Evolutionary conservation across 2,113 vertebrate genomes (phyloP), one percentile per base, ranked within the genome.

Genomic region (Gymnorhina tibicen): DNA sequence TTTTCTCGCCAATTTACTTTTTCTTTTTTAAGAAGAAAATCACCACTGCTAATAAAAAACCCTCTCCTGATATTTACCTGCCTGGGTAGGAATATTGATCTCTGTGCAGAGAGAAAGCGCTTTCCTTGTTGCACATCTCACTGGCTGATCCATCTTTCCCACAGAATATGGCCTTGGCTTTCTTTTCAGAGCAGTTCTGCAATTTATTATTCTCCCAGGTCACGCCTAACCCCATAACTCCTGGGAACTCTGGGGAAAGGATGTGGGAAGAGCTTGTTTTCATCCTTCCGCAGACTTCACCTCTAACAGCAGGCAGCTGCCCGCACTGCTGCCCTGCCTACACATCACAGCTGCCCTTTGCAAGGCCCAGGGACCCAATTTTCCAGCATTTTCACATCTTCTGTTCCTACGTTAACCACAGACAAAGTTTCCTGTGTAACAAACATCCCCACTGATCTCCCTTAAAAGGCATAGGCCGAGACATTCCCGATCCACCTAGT

Each of bases 181-280:
- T 44, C 18, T 59, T 79, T 76, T 21, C 66, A 37, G 62, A 64
- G 39, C 35, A 39, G 8, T 17, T 66, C 62, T 22, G 32, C n/a
- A 47, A 50, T 53, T 70, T 60, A 8, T 11, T 42, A 39, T 2
- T 33, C 42, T 66, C 37, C 52, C 2, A 3, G 42, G 9, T 9
- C 23, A 27, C 0, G 1, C 59, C 47, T 21, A 63, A 77, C 33
- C 27, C 53, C 1, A 0, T 10, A 76, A 49, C 37, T 53, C 42
- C 12, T 9, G 33, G 60, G 41, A 56, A 49, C 2, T 1, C 12
- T 12, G 12, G 16, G 14, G 33, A 69, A 20, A 68, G n/a, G 2
- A 19, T 7, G 12, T 7, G 52, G 70, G 49, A 72, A 78, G 56
- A 69, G 39, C 4, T 87, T 2, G 0, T 33, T 75, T 28, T 28